Percentiles rank a stretch among this genome's conserved stretches.
Evolutionary conservation across 2,888 invertebrate species (phyloP).

Genomic region (Sinodicranocentrus sp.): DNA sequence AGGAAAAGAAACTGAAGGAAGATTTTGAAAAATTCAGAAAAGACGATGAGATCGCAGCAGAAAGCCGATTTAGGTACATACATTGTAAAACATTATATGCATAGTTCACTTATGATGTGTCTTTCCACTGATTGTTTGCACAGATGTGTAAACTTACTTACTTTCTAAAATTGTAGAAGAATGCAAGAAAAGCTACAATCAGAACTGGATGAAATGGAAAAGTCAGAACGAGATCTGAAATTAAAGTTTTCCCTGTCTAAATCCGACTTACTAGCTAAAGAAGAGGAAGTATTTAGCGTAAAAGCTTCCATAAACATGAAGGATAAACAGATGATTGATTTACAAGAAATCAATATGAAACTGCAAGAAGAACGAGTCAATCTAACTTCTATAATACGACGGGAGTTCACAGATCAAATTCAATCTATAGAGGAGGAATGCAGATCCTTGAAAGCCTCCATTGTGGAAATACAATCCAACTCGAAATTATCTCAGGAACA

Average conservation of each 20-base stretch:
- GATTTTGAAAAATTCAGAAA: slow-evolving; percentile 81
- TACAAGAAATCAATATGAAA: slow-evolving; percentile 83
- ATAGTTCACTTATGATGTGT: neutral
- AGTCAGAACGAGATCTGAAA: slow-evolving; percentile 84
- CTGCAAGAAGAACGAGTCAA: slow-evolving; percentile 81
- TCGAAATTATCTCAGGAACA: slow-evolving; percentile 74
- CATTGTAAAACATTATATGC: neutral
- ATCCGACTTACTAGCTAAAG: slow-evolving; percentile 83
- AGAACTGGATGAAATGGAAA: slow-evolving; percentile 84
- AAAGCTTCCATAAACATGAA: slow-evolving; percentile 84
- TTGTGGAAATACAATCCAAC: slow-evolving; percentile 74
- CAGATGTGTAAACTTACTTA: neutral
- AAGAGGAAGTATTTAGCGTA: slow-evolving; percentile 82
- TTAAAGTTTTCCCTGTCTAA: slow-evolving; percentile 85
- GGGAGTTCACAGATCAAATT: slow-evolving; percentile 83
- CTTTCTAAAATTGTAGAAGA: slow-evolving; percentile 80
- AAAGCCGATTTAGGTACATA: slow-evolving; percentile 80
- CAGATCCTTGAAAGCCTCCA: slow-evolving; percentile 65
- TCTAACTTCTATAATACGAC: slow-evolving; percentile 82
- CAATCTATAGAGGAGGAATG: slow-evolving; percentile 79
- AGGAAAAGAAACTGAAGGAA: slow-evolving; percentile 84
- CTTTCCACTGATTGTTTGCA: neutral
- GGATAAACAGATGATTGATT: slow-evolving; percentile 81
- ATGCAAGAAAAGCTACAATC: slow-evolving; percentile 87
- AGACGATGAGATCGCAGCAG: slow-evolving; percentile 83